phyloP scores from a whole-genome alignment of 2,113 vertebrate genomes.

The Seriola dumerili region DNA sequence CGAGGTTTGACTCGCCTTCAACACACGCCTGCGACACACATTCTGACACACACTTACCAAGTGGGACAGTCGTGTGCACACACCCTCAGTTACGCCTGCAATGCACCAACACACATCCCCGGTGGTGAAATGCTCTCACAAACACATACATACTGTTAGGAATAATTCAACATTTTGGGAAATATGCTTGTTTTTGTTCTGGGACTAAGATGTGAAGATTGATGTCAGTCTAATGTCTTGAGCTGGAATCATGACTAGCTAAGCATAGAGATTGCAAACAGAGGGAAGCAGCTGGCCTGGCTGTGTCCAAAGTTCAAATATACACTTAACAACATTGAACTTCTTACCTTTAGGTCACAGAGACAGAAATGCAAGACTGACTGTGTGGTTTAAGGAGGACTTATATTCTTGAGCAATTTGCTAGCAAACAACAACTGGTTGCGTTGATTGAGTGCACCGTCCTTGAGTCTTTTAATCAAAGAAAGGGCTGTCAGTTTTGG shows the following conservation, averaged over 20 bases:
- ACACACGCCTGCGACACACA: constrained; percentile 62
- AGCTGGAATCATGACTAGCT: background rate
- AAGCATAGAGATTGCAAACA: background rate
- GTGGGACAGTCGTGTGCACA: constrained; percentile 33
- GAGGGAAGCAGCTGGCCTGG: background rate
- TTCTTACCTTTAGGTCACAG: background rate
- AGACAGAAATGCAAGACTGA: background rate
- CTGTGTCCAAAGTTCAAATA: background rate
- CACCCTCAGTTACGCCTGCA: constrained; percentile 15
- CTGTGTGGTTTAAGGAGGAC: background rate
- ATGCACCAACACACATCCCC: background rate
- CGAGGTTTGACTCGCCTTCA: constrained; percentile 80
- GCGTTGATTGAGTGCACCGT: background rate
- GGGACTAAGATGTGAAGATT: background rate
- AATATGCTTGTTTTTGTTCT: background rate
- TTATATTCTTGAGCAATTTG: background rate
- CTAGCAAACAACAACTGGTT: background rate
- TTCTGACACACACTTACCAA: constrained; percentile 48
- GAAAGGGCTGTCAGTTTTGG: no score
- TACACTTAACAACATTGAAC: no score
- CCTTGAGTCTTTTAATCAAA: background rate
- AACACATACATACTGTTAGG: background rate
- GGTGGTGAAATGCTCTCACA: background rate
- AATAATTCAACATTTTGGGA: background rate
- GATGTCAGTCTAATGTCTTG: background rate